These are phyloP conservation scores for Bufo gargarizans DNA, from an alignment of 2,113 vertebrate species.

Conservation along the genomic window DNA sequence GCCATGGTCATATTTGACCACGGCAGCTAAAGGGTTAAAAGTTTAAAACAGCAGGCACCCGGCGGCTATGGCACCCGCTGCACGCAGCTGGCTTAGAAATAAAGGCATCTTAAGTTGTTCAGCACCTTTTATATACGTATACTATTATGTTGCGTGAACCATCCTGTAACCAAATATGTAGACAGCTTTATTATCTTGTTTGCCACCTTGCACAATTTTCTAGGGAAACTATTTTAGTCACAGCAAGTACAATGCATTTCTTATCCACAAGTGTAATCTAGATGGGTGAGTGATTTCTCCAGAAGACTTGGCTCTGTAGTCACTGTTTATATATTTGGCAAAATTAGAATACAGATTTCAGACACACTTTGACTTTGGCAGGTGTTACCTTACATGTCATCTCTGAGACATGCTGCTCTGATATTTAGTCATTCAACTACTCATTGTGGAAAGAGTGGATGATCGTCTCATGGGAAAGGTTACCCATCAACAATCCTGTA, in stretches of 20 bases:
- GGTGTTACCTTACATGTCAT: not conserved
- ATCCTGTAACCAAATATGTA: not conserved
- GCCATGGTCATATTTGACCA: too few species aligned
- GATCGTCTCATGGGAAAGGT: not conserved
- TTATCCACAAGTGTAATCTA: not conserved
- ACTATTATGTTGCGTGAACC: not conserved
- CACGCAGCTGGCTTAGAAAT: not conserved
- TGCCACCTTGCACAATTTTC: not conserved
- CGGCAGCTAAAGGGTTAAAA: too few species aligned
- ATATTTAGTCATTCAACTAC: not conserved
- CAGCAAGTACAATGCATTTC: not conserved
- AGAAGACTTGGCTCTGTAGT: not conserved
- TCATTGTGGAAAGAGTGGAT: not conserved
- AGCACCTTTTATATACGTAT: not conserved
- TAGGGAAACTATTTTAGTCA: conserved; percentile 1
- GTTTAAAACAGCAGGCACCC: too few species aligned
- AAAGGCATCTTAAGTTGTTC: not conserved
- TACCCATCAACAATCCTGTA: not conserved
- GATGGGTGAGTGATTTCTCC: not conserved
- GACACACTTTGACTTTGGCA: not conserved
- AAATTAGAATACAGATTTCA: not conserved
- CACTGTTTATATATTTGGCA: not conserved
- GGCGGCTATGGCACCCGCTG: too few species aligned
- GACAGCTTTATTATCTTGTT: not conserved
- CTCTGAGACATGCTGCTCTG: not conserved